phyloP scores from a whole-genome alignment of 2,113 vertebrate species.

The Nothocercus nigrocapillus region DNA sequence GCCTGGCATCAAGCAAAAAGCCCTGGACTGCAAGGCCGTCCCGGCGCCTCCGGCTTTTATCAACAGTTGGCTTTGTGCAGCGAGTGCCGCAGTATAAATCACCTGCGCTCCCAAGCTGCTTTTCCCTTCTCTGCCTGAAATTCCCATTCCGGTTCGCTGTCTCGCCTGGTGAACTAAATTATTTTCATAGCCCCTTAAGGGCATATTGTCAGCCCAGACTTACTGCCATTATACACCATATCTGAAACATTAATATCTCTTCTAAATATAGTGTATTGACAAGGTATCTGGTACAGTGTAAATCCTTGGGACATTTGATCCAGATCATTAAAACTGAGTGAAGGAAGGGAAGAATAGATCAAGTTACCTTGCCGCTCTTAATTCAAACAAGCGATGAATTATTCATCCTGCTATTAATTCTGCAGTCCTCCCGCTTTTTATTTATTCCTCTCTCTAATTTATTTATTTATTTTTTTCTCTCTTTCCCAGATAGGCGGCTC shows the following conservation, averaged over 20 bases:
- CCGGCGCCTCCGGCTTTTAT: background rate
- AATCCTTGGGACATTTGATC: conserved; percentile 85
- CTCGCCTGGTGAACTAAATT: conserved; percentile 58
- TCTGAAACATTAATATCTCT: conserved; percentile 72
- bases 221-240: conserved; percentile 48
- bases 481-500: background rate
- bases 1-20: no score
- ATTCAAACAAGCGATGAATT: conserved; percentile 71
- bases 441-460: conserved; percentile 54
- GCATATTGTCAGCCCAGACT: conserved; percentile 68
- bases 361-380: conserved; percentile 80
- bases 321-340: conserved; percentile 89
- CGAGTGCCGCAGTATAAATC: conserved; percentile 64
- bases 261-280: conserved; percentile 58
- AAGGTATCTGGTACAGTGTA: conserved; percentile 79
- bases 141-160: conserved; percentile 62
- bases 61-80: conserved; percentile 35
- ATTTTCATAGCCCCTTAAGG: conserved; percentile 75
- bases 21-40: no score
- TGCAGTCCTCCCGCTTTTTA: conserved; percentile 74
- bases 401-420: conserved; percentile 82
- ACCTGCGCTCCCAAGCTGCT: conserved; percentile 59
- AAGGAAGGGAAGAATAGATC: conserved; percentile 82
- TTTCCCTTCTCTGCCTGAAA: conserved; percentile 61
- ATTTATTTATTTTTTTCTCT: conserved; percentile 22